phyloP scores from a whole-genome alignment of 2,113 vertebrate species.

The Cochlearius cochlearius region DNA sequence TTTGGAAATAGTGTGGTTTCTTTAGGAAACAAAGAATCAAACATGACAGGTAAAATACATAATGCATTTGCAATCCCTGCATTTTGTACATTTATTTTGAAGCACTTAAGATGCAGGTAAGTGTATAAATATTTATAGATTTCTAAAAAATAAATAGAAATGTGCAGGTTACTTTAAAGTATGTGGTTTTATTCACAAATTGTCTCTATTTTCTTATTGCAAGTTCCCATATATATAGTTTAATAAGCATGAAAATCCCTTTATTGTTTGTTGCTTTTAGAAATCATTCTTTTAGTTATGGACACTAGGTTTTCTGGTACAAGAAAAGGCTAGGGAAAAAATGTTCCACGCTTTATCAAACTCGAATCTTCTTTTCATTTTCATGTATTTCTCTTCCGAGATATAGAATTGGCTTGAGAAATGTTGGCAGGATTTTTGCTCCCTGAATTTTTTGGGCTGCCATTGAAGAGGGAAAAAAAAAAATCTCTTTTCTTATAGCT shows the following conservation, averaged over 20 bases:
- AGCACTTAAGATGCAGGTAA: conserved; percentile 40
- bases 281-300: conserved; percentile 52
- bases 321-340: background rate
- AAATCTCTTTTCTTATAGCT: background rate
- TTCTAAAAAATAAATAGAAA: conserved; percentile 57
- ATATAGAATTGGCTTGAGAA: background rate
- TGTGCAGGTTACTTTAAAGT: conserved; percentile 33
- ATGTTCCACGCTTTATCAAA: conserved; percentile 16
- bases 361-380: conserved; percentile 29
- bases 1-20: conserved; percentile 66
- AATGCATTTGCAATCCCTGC: conserved; percentile 71
- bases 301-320: conserved; percentile 3
- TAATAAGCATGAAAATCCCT: conserved; percentile 57
- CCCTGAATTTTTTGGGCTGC: conserved; percentile 12
- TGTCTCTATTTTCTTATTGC: conserved; percentile 10
- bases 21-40: conserved; percentile 80
- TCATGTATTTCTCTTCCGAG: background rate
- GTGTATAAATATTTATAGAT: conserved; percentile 63
- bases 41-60: conserved; percentile 75
- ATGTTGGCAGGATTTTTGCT: conserved; percentile 21
- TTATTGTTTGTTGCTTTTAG: conserved; percentile 30
- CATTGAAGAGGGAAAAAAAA: background rate
- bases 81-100: conserved; percentile 55
- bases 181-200: conserved; percentile 35
- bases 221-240: conserved; percentile 22